These are phyloP conservation scores for Oreohelix idahoensis DNA, from an alignment of 1,140 invertebrate genomes.

Conservation along the genomic window DNA sequence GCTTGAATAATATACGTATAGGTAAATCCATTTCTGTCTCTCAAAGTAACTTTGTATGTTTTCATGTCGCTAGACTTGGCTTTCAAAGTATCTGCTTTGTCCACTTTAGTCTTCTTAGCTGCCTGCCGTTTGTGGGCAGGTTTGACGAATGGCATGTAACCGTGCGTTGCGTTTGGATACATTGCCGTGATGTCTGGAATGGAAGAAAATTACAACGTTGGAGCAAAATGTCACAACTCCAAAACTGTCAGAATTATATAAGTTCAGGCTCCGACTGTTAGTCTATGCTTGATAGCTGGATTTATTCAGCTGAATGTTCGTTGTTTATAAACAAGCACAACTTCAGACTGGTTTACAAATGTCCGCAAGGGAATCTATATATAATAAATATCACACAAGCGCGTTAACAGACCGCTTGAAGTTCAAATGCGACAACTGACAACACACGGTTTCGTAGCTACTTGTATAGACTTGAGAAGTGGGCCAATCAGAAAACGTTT, in stretches of 20 bases:
- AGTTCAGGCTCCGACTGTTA: too few relatives aligned
- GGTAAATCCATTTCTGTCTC: constrained; percentile 63
- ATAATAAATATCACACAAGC: background rate
- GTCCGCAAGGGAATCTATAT: background rate
- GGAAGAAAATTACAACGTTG: background rate
- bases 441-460: background rate
- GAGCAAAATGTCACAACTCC: background rate
- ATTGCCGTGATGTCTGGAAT: constrained; percentile 59
- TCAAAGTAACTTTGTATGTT: constrained; percentile 65
- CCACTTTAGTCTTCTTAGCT: constrained; percentile 53
- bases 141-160: constrained; percentile 69
- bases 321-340: constrained; percentile 8
- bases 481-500: constrained; percentile 33
- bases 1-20: constrained; percentile 68
- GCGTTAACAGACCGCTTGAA: too few relatives aligned
- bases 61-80: constrained; percentile 52
- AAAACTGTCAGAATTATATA: background rate
- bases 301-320: background rate
- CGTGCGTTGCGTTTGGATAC: constrained; percentile 69
- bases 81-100: constrained; percentile 49
- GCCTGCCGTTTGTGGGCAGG: constrained; percentile 49
- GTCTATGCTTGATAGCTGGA: background rate
- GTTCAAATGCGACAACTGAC: background rate
- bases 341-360: background rate
- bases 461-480: constrained; percentile 28